Evolutionary conservation across 2,797 vertebrate genomes (phyloP), one percentile per base, ranked within the genome.

Genomic region (Mus caroli): DNA sequence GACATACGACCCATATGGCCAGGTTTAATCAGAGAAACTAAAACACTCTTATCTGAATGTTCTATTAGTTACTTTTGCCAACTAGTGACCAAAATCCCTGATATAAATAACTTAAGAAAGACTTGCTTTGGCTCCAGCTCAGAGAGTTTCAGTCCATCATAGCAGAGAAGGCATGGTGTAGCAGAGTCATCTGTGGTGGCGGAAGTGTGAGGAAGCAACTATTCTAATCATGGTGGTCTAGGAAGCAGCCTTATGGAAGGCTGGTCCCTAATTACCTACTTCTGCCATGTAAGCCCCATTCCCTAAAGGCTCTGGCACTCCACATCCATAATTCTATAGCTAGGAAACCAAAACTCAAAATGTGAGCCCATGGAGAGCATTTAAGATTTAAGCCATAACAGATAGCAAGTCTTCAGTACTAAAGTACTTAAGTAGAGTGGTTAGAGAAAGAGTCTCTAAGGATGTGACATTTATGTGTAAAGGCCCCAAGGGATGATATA

Each of bases 371-470:
- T 71, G 9, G 24, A 26, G n/a, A 12, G 43, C n/a, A 75, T 31
- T 40, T 58, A 28, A 73, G 15, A 58, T 43, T 88, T 54, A 88
- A 73, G 75, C 9, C 17, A 43, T 43, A 88, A 43, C n/a, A 58
- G n/a, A 40, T 1, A 58, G 52, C 20, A 64, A 82, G 60, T 69
- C 37, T 67, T 46, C 60, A 60, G 40, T 50, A 10, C 50, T 50
- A 10, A 50, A 50, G 50, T 1, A 50, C 40, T 79, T 56, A 12
- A 46, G 56, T n/a, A 22, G 46, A 26, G 37, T 24, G 26, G 46
- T 56, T 69, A 93, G 86, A 87, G 64, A 84, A 79, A 89, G 26
- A 28, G 40, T 58, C 62, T 95, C 78, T 79, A 93, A 94, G 17
- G 60, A 58, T 28, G 73, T 82, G 28, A 58, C 8, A 91, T 77